Base-by-base conservation (phyloP, 53 echinoderm and acorn worm species). In the Echinarachnius parma region DNA sequence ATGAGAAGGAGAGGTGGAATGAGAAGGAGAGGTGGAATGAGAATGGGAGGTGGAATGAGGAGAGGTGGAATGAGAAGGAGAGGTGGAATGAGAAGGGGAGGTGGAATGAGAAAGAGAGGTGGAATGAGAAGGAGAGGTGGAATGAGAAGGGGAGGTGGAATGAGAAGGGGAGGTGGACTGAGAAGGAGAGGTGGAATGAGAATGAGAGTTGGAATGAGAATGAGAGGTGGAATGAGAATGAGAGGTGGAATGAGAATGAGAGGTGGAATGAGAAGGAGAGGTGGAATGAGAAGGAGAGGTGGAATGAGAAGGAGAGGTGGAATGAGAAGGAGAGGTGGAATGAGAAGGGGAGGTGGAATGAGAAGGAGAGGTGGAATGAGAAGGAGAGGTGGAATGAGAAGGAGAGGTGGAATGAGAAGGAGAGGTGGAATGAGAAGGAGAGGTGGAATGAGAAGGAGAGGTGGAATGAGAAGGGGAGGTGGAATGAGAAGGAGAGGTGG, bases 181-280 rank as follows among this genome's bases (percentile, higher is more conserved):
- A 64, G 55, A 65, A 54, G 28, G 74, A 34, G 46, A 5, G 53
- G 64, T 36, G 18, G 45, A 58, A 56, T 35, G 30, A 65, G 66
- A 36, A 46, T 24, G 48, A 47, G 1, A 13, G 46, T 4, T 33
- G 3, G 14, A 19, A 21, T 31, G 61, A 61, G 15, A 28, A 9
- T 8, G 28, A 24, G 58, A 57, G 10, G 28, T 57, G 58, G 34
- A 31, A 32, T 29, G 27, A 26, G 23, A 28, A n/a, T n/a, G 22
- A 57, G 15, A 57, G 2, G 15, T 15, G 44, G 21, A 18, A 32
- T 27, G 69, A 25, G 60, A 25, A 22, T 35, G 70, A 30, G 46
- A 76, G 30, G 28, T 5, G 57, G 57, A 19, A 20, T 34, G 46
- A 46, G 60, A 30, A 45, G 58, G 31, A 42, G 27, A 66, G 28